phyloP scores from a whole-genome alignment of 2,113 vertebrate species.

The Platichthys stellatus region DNA sequence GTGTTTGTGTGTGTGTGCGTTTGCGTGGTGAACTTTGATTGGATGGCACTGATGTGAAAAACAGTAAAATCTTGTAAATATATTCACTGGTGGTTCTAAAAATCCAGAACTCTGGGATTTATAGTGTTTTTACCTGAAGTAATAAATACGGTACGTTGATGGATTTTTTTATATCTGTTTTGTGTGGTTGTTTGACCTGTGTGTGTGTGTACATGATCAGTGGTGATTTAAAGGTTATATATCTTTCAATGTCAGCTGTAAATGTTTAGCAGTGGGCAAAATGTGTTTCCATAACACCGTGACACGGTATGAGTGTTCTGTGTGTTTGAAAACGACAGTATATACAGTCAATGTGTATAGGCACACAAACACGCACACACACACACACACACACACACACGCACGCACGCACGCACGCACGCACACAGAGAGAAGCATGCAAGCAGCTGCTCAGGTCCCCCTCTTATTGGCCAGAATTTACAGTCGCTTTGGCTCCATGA shows the following conservation, averaged over 20 bases:
- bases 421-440: slow-evolving; percentile 40
- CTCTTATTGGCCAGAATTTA: slow-evolving; percentile 83
- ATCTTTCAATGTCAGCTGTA: slow-evolving; percentile 40
- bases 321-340: slow-evolving; percentile 44
- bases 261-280: slow-evolving; percentile 58
- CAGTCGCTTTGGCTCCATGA: slow-evolving; percentile 80
- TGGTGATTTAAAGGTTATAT: slow-evolving; percentile 41
- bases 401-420: background rate
- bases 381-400: too few relatives aligned
- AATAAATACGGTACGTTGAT: slow-evolving; percentile 5
- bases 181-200: slow-evolving; percentile 31
- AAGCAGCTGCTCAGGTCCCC: slow-evolving; percentile 74
- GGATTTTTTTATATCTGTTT: slow-evolving; percentile 11
- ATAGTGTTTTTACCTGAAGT: slow-evolving; percentile 13
- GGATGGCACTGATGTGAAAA: slow-evolving; percentile 37
- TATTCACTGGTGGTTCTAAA: slow-evolving; percentile 24
- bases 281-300: slow-evolving; percentile 62
- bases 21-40: slow-evolving; percentile 4
- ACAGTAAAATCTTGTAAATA: slow-evolving; percentile 45
- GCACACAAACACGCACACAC: too few relatives aligned
- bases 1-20: background rate
- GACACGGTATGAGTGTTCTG: slow-evolving; percentile 50
- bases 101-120: slow-evolving; percentile 32
- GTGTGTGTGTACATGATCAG: slow-evolving; percentile 42
- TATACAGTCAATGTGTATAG: background rate